Evolutionary conservation across 2,888 invertebrate species (phyloP), one percentile per base, ranked within the genome.

Genomic region (Furcula furcula): DNA sequence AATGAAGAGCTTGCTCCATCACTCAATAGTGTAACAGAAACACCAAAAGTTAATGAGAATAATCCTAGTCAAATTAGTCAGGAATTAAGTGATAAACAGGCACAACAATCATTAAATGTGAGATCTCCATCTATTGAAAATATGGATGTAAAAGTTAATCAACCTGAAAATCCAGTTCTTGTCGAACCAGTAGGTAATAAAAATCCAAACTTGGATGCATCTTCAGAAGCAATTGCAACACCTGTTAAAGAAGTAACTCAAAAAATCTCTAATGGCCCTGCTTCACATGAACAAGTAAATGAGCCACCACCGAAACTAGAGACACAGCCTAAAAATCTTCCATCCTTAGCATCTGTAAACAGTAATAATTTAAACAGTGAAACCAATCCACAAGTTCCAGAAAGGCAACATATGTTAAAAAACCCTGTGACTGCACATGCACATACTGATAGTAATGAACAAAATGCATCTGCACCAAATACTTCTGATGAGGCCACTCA

Each of bases 391-490:
- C 44, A 72, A 52, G 58, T 69, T 37, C 60, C 69, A 54, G 62
- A 69, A 10, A 63, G 63, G 40, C 31, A 57, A 41, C 52, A 69
- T 36, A 51, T 47, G 35, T 36, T 64, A 33, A 58, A 62, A 44
- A 55, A 60, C 34, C 44, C 50, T 31, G 26, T 54, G 35, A 36
- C 34, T 30, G 56, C 68, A 39, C 36, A 62, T 26, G 59, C 64
- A 33, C 36, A 47, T 27, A 40, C 31, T 47, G 62, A 65, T 21
- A 59, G 23, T 29, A 47, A 46, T 41, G 76, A 76, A 53, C 57
- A 60, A 46, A 77, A 75, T 51, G 47, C 41, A 34, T 69, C 72
- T 37, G 35, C 54, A 10, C 34, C 46, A 19, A 36, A 53, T 22
- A 47, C 33, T 30, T 50, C 55, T 35, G 10, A 35, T 27, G 40